A percentile compares a stretch with the other conserved stretches of the same genome.
Conservation (phyloP, 2,113 vertebrate species). For the Eclectus roratus region DNA sequence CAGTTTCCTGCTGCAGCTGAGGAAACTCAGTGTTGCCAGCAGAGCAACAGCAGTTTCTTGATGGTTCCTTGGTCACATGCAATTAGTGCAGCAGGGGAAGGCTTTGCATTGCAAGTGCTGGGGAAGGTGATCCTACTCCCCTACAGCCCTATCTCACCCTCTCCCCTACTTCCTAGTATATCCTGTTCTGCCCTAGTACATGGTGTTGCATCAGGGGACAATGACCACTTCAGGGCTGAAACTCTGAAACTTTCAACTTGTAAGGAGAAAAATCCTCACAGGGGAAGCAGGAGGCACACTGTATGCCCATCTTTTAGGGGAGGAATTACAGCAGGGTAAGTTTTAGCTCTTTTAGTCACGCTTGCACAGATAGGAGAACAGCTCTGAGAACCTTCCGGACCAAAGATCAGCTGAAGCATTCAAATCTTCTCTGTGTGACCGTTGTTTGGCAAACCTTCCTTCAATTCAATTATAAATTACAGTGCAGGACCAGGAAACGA, state of each 20-base stretch:
- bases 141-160: not conserved
- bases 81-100: not conserved
- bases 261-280: not conserved
- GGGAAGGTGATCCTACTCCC: not conserved
- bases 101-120: not conserved
- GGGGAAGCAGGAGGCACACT: not conserved
- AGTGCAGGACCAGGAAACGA: not conserved
- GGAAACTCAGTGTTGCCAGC: not conserved
- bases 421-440: slow-evolving; percentile 28
- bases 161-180: not conserved
- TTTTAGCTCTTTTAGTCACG: not conserved
- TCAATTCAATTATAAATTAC: slow-evolving; percentile 32
- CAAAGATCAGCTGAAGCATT: slow-evolving; percentile 47
- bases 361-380: not conserved
- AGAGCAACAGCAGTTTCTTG: not conserved
- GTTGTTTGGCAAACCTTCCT: slow-evolving; percentile 20
- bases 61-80: not conserved
- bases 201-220: not conserved
- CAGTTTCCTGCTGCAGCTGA: not conserved
- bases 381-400: not conserved
- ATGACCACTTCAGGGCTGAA: slow-evolving; percentile 12
- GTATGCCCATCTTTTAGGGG: not conserved
- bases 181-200: not conserved
- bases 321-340: not conserved
- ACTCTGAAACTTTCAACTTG: slow-evolving; percentile 4